phyloP scores from a whole-genome alignment of 2,888 invertebrate species.

The Prosopocoilus inquinatus region DNA sequence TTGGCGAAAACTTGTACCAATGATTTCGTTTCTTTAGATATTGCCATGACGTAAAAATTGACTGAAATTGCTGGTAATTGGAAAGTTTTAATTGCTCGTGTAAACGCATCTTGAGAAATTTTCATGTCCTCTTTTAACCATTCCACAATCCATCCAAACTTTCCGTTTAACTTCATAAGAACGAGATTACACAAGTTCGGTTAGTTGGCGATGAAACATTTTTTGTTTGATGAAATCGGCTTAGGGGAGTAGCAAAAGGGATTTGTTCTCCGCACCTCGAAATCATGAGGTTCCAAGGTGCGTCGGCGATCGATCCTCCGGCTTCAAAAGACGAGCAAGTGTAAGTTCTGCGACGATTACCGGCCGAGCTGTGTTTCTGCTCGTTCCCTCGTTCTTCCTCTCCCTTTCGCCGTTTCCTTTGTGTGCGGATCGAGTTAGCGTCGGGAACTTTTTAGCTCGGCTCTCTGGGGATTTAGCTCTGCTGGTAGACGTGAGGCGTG shows the following conservation, averaged over 20 bases:
- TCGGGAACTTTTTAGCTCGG: conserved; percentile 44
- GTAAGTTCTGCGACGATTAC: conserved; percentile 35
- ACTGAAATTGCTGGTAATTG: too few species aligned
- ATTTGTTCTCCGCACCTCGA: conserved; percentile 42
- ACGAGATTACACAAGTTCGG: too few species aligned
- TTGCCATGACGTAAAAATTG: too few species aligned
- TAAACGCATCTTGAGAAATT: too few species aligned
- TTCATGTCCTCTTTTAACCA: too few species aligned
- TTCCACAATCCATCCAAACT: too few species aligned
- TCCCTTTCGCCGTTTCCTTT: conserved; percentile 39
- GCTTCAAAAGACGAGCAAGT: conserved; percentile 25
- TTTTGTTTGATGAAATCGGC: too few species aligned
- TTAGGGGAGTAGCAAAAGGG: conserved; percentile 27
- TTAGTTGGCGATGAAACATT: too few species aligned
- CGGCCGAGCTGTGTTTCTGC: conserved; percentile 31
- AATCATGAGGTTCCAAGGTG: conserved; percentile 36
- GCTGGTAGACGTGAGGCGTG: conserved; percentile 43
- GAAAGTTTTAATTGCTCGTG: too few species aligned
- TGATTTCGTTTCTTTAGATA: too few species aligned
- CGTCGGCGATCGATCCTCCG: conserved; percentile 34
- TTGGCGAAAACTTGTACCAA: too few species aligned
- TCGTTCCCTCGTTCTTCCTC: conserved; percentile 19
- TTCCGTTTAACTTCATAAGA: too few species aligned
- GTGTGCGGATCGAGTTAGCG: conserved; percentile 44
- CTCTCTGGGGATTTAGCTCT: conserved; percentile 44